A percentile compares a stretch with the other conserved stretches of the same genome.
These are phyloP conservation scores for Drosophila obscura DNA, from an alignment of 1,140 invertebrate species.

Conservation along the genomic window DNA sequence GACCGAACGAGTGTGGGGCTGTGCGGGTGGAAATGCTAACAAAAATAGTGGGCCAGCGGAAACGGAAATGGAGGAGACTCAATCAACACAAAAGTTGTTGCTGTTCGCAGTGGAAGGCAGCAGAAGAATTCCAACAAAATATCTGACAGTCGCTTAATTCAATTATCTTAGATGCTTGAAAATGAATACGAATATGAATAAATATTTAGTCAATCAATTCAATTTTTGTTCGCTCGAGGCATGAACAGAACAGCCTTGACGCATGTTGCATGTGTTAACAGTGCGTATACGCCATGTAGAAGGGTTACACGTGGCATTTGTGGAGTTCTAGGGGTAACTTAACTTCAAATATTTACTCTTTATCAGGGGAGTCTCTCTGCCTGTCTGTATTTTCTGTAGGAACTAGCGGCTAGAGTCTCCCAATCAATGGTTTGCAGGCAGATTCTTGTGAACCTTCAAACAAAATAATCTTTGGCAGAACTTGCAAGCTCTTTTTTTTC, in stretches of 20 bases:
- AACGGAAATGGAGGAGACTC: slow-evolving; percentile 15
- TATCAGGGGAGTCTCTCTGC: too few relatives aligned
- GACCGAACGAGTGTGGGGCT: not conserved
- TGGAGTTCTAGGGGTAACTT: too few relatives aligned
- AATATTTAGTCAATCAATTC: not conserved
- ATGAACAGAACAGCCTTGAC: slow-evolving; percentile 1
- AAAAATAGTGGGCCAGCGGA: slow-evolving; percentile 8
- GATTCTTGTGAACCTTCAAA: too few relatives aligned
- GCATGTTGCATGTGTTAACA: slow-evolving; percentile 32
- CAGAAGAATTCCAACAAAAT: not conserved
- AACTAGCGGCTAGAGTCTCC: too few relatives aligned
- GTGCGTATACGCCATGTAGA: slow-evolving; percentile 43
- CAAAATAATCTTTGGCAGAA: too few relatives aligned
- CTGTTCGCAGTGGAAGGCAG: slow-evolving; percentile 12
- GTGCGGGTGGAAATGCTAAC: too few relatives aligned
- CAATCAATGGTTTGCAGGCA: too few relatives aligned
- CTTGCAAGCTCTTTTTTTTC: too few relatives aligned
- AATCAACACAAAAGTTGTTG: slow-evolving; percentile 18
- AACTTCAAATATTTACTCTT: too few relatives aligned
- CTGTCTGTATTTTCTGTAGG: too few relatives aligned
- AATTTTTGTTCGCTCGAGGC: not conserved
- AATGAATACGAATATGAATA: slow-evolving; percentile 33
- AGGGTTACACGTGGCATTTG: too few relatives aligned
- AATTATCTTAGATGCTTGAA: slow-evolving; percentile 26
- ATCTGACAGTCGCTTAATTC: slow-evolving; percentile 8